Evolutionary conservation across 2,797 vertebrate genomes (phyloP).

Genomic region (Siniperca scherzeri): DNA sequence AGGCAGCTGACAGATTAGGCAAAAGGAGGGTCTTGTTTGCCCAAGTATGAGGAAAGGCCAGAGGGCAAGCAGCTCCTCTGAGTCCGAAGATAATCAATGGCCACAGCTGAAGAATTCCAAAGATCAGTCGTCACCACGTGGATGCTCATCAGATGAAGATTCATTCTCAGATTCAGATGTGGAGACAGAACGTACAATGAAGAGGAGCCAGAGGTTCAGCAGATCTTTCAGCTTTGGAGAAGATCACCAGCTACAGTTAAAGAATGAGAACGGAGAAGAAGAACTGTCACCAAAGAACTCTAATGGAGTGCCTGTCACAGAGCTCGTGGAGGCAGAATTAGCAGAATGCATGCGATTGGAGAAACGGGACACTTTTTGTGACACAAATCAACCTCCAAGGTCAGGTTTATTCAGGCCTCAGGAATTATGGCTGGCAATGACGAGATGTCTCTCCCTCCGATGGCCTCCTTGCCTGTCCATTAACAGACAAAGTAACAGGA

Average conservation of each 20-base stretch:
- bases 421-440: slow-evolving; percentile 75
- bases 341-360: slow-evolving; percentile 21
- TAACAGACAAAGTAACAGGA: slow-evolving; percentile 62
- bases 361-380: slow-evolving; percentile 26
- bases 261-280: slow-evolving; percentile 34
- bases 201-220: slow-evolving; percentile 77
- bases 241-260: slow-evolving; percentile 40
- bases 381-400: slow-evolving; percentile 31
- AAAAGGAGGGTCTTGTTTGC: slow-evolving; percentile 26
- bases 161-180: slow-evolving; percentile 30
- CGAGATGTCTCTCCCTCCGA: slow-evolving; percentile 73
- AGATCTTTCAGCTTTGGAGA: slow-evolving; percentile 73
- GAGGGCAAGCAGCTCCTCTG: slow-evolving; percentile 64
- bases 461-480: slow-evolving; percentile 78
- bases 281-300: slow-evolving; percentile 29
- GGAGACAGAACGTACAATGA: slow-evolving; percentile 66
- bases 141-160: slow-evolving; percentile 51
- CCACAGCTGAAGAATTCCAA: slow-evolving; percentile 44
- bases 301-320: slow-evolving; percentile 39
- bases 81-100: slow-evolving; percentile 56
- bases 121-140: slow-evolving; percentile 23
- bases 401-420: slow-evolving; percentile 71
- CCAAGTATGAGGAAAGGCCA: slow-evolving; percentile 68
- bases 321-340: slow-evolving; percentile 39
- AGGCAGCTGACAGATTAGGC: slow-evolving; percentile 23